Evolutionary conservation across 2,888 invertebrate species (phyloP), one percentile per base, ranked within the genome.

Genomic region (Rhorus exstirpatorius): DNA sequence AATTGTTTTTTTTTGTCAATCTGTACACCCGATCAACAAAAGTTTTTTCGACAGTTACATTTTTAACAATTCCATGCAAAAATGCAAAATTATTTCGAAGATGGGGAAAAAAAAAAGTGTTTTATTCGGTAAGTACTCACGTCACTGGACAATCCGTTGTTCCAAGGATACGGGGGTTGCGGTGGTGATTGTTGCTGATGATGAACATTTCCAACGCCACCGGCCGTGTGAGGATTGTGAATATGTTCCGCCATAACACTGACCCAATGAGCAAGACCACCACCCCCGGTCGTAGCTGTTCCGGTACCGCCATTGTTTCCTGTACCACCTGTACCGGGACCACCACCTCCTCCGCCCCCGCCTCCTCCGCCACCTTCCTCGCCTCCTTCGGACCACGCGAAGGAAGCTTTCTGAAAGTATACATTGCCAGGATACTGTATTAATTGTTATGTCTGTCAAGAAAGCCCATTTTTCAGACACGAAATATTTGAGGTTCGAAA

Each of bases 171-270:
- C 14, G 92, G 92, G 24, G 92, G 91, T 75, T 92, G 92, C 14
- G 92, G 91, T 26, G 92, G 89, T 44, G 92, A 92, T 78, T 92
- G 92, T 76, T 92, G 92, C 81, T 92, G 92, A 88, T 92, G 92
- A 87, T 96, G 96, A 91, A 96, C 95, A 91, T 95, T 95, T 77
- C 93, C 92, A 79, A 93, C 93, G 74, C 92, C 93, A 68, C 93
- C 91, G 75, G 93, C 91, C 89, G 95, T 94, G 90, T 97, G 97
- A 89, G 97, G 97, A 87, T 96, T 95, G 93, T 97, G 98, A 96
- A 98, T 98, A 93, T 98, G 98, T 92, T 98, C 98, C 81, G 98
- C 98, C 98, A 98, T 98, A 90, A 98, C 98, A 92, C 98, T 97
- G 97, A 98, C 98, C 98, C 98, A 98, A 94, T 98, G 98, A 91